Base-by-base conservation (phyloP, 1,140 invertebrate species). In the Vanessa tameamea region DNA sequence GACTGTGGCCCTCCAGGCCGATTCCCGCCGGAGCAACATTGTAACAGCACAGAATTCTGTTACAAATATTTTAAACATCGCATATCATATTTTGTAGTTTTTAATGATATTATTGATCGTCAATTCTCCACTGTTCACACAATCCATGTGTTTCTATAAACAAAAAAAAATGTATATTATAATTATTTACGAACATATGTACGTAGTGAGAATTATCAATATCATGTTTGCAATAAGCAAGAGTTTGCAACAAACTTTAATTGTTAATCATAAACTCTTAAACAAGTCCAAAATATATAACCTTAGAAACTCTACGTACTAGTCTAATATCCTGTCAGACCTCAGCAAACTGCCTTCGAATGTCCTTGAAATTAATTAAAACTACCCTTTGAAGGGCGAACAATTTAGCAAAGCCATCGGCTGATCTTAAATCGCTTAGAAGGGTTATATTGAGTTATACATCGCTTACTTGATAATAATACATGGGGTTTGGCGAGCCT, bases 361-460 rank as follows among this genome's bases (percentile, higher is more conserved):
- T 78, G 81, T 77, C 79, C 81, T 84, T 79, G 77, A 76, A 78
- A 82, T 84, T 82, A 81, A 86, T 83, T 83, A 85, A 82, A 82
- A 76, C 71, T 78, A 78, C 81, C 80, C 84, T 79, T 66, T 64
- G 51, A 78, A 79, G 76, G 80, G 77, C 79, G 79, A 83, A 80
- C 80, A 80, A 75, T 83, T 82, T 83, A 83, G 76, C 77, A 76
- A 77, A 83, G 77, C 82, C 79, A 83, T 82, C 78, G 81, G 77
- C 75, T 86, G 82, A 87, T 85, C 81, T 87, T 82, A 84, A 87
- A 87, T 81, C 80, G 80, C 69, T 81, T 77, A 84, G 81, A 82
- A 75, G 78, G 81, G 80, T 73, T 70, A 80, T 82, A 87, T 87
- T 84, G 80, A 82, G 84, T 85, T 87, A 87, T 82, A 78, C 77